Percentiles rank a stretch among this genome's conserved stretches.
phyloP scores from a whole-genome alignment of 2,888 invertebrate genomes.

The Hirtodrosophila cameraria region DNA sequence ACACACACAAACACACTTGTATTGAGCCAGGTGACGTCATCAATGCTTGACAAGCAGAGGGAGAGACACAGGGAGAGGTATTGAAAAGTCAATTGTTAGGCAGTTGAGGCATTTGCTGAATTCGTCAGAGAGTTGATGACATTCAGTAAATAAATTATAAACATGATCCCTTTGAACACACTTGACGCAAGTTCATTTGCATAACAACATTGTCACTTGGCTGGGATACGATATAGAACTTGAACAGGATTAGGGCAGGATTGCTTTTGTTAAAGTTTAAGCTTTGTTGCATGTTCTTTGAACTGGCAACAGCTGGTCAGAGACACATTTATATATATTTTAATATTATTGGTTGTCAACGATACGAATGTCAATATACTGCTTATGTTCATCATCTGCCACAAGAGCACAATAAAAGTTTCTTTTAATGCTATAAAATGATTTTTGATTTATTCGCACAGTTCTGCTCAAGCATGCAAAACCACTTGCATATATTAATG shows the following conservation, averaged over 20 bases:
- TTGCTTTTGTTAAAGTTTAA: constrained; percentile 24
- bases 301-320: constrained; percentile 26
- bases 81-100: constrained; percentile 50
- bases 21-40: constrained; percentile 60
- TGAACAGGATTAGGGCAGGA: constrained; percentile 9
- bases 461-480: constrained; percentile 15
- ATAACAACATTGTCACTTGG: constrained; percentile 64
- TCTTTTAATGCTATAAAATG: constrained; percentile 19
- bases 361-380: background rate
- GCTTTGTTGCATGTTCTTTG: background rate
- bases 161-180: constrained; percentile 73
- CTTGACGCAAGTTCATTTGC: constrained; percentile 63
- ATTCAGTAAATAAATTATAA: constrained; percentile 77
- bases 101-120: constrained; percentile 29
- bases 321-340: constrained; percentile 11
- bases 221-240: constrained; percentile 4
- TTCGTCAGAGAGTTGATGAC: constrained; percentile 64
- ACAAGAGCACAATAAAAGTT: constrained; percentile 6
- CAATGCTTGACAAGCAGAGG: constrained; percentile 32
- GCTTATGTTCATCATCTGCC: background rate
- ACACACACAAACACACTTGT: constrained; percentile 1
- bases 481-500: constrained; percentile 38
- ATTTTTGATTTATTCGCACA: constrained; percentile 16
- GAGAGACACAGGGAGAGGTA: constrained; percentile 20
- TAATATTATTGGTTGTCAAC: constrained; percentile 35